These are phyloP conservation scores for Dasyurus viverrinus DNA, from an alignment of 2,113 vertebrate genomes.

Conservation along the genomic window DNA sequence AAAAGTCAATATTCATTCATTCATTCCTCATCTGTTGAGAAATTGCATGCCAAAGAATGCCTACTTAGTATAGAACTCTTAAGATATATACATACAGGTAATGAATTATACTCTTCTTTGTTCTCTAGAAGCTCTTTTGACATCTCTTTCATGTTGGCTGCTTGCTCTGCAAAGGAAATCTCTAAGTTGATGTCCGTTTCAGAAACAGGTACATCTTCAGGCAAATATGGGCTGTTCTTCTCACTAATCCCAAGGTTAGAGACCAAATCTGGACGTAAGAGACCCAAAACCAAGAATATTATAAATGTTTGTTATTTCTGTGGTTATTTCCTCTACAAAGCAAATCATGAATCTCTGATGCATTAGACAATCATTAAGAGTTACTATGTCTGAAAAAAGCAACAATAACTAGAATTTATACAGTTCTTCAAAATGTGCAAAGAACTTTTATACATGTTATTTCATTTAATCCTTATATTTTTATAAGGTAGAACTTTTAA, in stretches of 20 bases:
- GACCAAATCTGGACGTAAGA: conserved; percentile 64
- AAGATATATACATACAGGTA: conserved; percentile 86
- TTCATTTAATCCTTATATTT: neutral
- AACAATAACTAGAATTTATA: neutral
- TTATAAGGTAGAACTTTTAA: conserved; percentile 55
- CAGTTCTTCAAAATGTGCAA: neutral
- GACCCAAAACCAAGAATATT: conserved; percentile 15
- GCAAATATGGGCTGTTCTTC: conserved; percentile 10
- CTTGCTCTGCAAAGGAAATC: conserved; percentile 96
- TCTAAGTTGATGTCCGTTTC: conserved; percentile 94
- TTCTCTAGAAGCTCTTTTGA: conserved; percentile 77
- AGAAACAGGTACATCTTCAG: conserved; percentile 64
- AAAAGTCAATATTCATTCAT: conserved; percentile 10
- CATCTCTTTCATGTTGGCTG: conserved; percentile 88
- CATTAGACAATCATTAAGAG: neutral
- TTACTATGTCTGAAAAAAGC: neutral
- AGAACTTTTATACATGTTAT: neutral
- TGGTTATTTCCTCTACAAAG: neutral
- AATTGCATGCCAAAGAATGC: neutral
- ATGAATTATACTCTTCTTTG: conserved; percentile 84
- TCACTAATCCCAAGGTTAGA: conserved; percentile 61
- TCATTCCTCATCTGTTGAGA: neutral
- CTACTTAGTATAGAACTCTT: neutral
- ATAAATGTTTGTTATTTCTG: neutral
- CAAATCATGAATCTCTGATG: neutral